A percentile compares a stretch with the other conserved stretches of the same genome.
These are phyloP conservation scores for Oedothorax gibbosus DNA, from an alignment of 1,140 invertebrate genomes.

Conservation along the genomic window DNA sequence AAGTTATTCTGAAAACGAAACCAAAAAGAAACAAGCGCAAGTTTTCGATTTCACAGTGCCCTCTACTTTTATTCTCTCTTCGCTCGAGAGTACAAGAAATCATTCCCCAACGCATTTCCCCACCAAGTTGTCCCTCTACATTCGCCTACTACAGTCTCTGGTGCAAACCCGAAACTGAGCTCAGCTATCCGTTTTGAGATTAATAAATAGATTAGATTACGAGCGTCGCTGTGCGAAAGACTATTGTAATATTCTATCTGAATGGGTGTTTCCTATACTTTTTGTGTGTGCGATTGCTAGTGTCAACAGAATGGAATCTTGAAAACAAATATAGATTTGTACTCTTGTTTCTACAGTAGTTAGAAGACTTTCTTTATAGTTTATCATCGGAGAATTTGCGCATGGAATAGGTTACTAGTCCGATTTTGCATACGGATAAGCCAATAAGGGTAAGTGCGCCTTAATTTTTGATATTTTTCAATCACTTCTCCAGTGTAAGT, in stretches of 20 bases:
- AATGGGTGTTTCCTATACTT: slow-evolving; percentile 45
- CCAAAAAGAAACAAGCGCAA: no score
- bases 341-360: neutral
- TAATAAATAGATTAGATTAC: slow-evolving; percentile 39
- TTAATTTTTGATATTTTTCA: slow-evolving; percentile 3
- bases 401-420: neutral
- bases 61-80: no score
- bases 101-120: no score
- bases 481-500: neutral
- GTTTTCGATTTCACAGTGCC: no score
- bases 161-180: neutral
- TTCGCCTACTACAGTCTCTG: slow-evolving; percentile 9
- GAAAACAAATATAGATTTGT: neutral
- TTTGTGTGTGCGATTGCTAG: neutral
- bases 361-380: neutral
- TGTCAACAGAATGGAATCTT: slow-evolving; percentile 17
- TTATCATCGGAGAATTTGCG: neutral
- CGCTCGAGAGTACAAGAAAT: no score
- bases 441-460: slow-evolving; percentile 16
- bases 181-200: slow-evolving; percentile 29
- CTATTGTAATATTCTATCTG: slow-evolving; percentile 5
- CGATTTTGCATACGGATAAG: slow-evolving; percentile 11
- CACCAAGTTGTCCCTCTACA: no score
- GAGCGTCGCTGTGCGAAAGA: slow-evolving; percentile 30
- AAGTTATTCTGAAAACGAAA: no score